Evolutionary conservation across 2,113 vertebrate species (phyloP).

Genomic region (Eudyptes chrysolophus): DNA sequence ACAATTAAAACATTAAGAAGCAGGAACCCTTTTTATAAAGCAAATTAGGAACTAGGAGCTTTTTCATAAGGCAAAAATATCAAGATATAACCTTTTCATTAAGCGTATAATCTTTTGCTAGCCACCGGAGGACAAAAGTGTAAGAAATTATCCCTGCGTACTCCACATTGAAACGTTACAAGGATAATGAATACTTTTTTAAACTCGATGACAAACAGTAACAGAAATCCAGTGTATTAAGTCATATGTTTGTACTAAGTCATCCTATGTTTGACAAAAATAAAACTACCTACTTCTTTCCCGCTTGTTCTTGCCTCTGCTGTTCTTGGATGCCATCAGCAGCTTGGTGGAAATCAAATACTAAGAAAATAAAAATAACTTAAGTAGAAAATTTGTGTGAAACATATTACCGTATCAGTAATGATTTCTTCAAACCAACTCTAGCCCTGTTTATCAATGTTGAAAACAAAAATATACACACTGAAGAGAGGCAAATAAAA

Average conservation of each 20-base stretch:
- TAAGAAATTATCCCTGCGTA: neutral
- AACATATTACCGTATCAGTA: neutral
- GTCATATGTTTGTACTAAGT: neutral
- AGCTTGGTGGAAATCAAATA: conserved; percentile 99
- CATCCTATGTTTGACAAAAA: neutral
- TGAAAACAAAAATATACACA: neutral
- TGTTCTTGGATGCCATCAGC: conserved; percentile 97
- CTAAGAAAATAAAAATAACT: conserved; percentile 77
- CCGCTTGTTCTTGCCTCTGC: conserved; percentile 94
- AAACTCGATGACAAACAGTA: neutral
- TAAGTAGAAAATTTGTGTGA: neutral
- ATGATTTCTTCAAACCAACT: neutral
- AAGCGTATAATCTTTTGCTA: neutral
- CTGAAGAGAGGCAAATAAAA: neutral
- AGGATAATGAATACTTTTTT: neutral
- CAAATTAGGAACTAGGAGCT: neutral
- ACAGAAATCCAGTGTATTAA: neutral
- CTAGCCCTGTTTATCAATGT: neutral
- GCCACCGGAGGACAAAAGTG: neutral
- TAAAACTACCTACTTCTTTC: conserved; percentile 88
- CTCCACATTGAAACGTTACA: neutral
- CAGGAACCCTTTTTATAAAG: neutral
- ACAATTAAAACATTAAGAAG: neutral
- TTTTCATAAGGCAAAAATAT: neutral
- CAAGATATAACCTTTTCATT: neutral